Base-by-base conservation (phyloP, 2,888 invertebrate species). In the Anorthoa munda region DNA sequence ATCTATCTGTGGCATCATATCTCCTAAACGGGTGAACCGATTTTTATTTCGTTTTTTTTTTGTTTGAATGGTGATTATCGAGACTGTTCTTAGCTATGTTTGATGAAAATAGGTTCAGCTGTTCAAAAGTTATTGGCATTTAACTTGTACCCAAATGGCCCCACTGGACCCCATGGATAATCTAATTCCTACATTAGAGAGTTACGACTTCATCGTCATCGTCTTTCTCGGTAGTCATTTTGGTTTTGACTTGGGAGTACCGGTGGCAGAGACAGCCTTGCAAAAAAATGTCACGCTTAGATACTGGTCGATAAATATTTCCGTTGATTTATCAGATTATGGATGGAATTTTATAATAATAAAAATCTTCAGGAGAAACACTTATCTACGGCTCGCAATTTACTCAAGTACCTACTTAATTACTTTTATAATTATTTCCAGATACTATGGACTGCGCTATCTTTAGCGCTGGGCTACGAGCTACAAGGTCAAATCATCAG, bases 401-500 rank as follows among this genome's bases (percentile, higher is more conserved):
- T 31, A 31, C 46, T 23, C 31, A 48, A 51, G 18, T 23, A 63
- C 45, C 73, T 77, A 75, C 50, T 79, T 77, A 75, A 58, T 56
- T 46, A 53, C 67, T 72, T 75, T 53, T 76, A 50, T 72, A 72
- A 45, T 72, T 71, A 23, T 82, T 90, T 89, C 73, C 97, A 98
- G 98, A 98, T 99, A 90, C 97, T 98, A 93, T 99, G 98, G 99
- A 98, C 98, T 74, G 98, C 98, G 53, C 94, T 99, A 83, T 98
- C 98, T 39, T 97, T 99, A 88, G 98, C 98, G 78, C 95, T 99
- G 90, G 98, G 98, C 72, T 97, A 98, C 92, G 98, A 99, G 95
- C 97, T 98, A 75, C 97, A 98, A 86, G 99, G 98, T 76, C 98
- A 99, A 94, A 97, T 98, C 85, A 98, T 99, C 89, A 97, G 98